Evolutionary conservation across 2,113 vertebrate genomes (phyloP), one percentile per base, ranked within the genome.

Genomic region (Calonectris borealis): DNA sequence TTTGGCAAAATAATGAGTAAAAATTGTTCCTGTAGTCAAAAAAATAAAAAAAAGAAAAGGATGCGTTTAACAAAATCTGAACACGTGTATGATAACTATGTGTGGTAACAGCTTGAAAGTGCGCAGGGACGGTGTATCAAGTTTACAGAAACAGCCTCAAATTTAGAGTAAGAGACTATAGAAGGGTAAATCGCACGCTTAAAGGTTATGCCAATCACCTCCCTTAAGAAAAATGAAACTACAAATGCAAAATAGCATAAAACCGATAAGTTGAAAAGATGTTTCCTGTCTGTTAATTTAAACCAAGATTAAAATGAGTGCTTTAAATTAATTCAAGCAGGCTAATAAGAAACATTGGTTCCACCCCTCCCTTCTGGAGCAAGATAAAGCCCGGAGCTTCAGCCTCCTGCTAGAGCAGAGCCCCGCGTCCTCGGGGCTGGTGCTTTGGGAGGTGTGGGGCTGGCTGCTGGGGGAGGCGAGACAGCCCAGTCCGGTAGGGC

Each of bases 341-440:
- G 38, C 19, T 40, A 8, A 31, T 11, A 27, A 49, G 57, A 27
- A 72, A 10, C 51, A 14, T 7, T 32, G 24, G 29, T 42, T 27
- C 42, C 20, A 6, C 24, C 11, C 14, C 32, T 49, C 31, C 42
- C 17, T 34, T 11, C 65, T 17, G 55, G 40, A 61, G 60, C 60
- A 7, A 24, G 62, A 24, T 7, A 6, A 32, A 62, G 27, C 15
- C 18, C 2, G 55, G 77, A 70, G 57, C 48, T 36, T 42, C 6
- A 1, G 64, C 57, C 27, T 29, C 71, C 55, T 16, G 49, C 88
- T 10, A 1, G 36, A 17, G 2, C 36, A 4, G 52, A 68, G 26
- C 32, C 42, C 1, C 0, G 3, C 6, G 9, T 6, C 54, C 9
- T 11, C 25, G 0, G 0, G 34, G 68, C 44, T 16, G 26, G 3